Conservation (phyloP, 1,140 invertebrate species). For the Lordiphosa stackelbergi region DNA sequence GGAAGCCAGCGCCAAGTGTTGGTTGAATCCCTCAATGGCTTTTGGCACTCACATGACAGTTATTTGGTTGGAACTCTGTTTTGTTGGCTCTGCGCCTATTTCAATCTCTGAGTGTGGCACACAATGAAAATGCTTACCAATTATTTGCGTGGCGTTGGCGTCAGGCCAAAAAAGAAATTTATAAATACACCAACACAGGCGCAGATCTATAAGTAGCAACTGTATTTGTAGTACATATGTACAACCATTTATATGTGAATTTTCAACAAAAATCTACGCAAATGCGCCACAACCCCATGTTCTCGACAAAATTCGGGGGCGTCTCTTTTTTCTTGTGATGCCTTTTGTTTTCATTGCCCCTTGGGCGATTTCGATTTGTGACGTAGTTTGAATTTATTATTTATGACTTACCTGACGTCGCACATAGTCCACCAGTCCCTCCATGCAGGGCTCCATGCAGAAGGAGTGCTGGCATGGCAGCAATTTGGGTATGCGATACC, state of each 20-base stretch:
- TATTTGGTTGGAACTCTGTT: slow-evolving; percentile 31
- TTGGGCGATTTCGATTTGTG: slow-evolving; percentile 42
- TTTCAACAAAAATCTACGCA: slow-evolving; percentile 60
- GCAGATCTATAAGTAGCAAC: slow-evolving; percentile 58
- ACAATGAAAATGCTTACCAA: slow-evolving; percentile 66
- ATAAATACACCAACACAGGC: slow-evolving; percentile 54
- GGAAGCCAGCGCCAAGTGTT: slow-evolving; percentile 3
- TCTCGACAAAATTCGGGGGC: slow-evolving; percentile 38
- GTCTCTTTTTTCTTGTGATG: slow-evolving; percentile 21
- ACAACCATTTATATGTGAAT: slow-evolving; percentile 24
- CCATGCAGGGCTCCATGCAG: slow-evolving; percentile 98
- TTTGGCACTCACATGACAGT: slow-evolving; percentile 45
- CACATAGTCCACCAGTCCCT: slow-evolving; percentile 96
- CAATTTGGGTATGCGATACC: slow-evolving; percentile 97
- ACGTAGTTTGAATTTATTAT: slow-evolving; percentile 44
- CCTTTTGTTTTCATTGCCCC: slow-evolving; percentile 57
- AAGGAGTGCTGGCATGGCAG: slow-evolving; percentile 99
- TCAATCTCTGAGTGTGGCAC: slow-evolving; percentile 24
- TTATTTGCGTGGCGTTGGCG: slow-evolving; percentile 70
- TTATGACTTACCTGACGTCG: slow-evolving; percentile 85
- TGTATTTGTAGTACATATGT: slow-evolving; percentile 9
- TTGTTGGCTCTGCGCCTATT: slow-evolving; percentile 24
- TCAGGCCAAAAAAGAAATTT: slow-evolving; percentile 57
- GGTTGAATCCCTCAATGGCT: slow-evolving; percentile 18
- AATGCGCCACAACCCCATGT: slow-evolving; percentile 57